Conservation (phyloP, 2,888 invertebrate species). For the Pammene fasciana region DNA sequence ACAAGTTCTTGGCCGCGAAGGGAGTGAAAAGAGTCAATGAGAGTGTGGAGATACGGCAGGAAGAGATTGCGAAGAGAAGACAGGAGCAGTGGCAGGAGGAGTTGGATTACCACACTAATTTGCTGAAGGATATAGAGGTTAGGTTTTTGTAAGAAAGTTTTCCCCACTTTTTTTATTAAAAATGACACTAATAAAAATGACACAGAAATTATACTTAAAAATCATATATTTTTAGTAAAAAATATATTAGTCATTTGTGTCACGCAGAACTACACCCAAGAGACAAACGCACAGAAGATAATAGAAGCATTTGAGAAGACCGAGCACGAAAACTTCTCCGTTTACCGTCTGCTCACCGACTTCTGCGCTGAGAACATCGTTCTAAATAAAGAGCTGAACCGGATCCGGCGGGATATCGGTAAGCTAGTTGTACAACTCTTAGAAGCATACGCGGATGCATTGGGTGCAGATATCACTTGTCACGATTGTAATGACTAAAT, state of each 20-base stretch:
- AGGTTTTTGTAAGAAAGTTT: slow-evolving; percentile 22
- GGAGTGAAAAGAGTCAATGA: slow-evolving; percentile 85
- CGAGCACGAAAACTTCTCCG: slow-evolving; percentile 90
- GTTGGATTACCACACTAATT: slow-evolving; percentile 53
- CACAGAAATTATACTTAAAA: too few species aligned
- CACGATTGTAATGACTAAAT: too few species aligned
- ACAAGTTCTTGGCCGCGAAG: slow-evolving; percentile 88
- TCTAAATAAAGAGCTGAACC: slow-evolving; percentile 51
- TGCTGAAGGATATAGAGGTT: slow-evolving; percentile 65
- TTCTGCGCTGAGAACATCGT: slow-evolving; percentile 68
- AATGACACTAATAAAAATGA: too few species aligned
- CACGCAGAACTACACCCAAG: slow-evolving; percentile 76
- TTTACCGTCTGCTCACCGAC: slow-evolving; percentile 88
- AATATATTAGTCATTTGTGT: neutral
- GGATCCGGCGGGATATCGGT: slow-evolving; percentile 57
- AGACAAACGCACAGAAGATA: slow-evolving; percentile 76
- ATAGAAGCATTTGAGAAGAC: slow-evolving; percentile 85
- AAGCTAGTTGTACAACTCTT: too few species aligned
- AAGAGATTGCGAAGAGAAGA: slow-evolving; percentile 47
- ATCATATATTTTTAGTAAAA: too few species aligned
- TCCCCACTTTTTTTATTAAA: too few species aligned
- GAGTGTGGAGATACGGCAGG: slow-evolving; percentile 74
- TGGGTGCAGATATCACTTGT: too few species aligned
- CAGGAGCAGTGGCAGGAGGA: slow-evolving; percentile 51
- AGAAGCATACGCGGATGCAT: too few species aligned